Base-by-base conservation (phyloP, 2,888 invertebrate species). In the Ophion slaviceki region DNA sequence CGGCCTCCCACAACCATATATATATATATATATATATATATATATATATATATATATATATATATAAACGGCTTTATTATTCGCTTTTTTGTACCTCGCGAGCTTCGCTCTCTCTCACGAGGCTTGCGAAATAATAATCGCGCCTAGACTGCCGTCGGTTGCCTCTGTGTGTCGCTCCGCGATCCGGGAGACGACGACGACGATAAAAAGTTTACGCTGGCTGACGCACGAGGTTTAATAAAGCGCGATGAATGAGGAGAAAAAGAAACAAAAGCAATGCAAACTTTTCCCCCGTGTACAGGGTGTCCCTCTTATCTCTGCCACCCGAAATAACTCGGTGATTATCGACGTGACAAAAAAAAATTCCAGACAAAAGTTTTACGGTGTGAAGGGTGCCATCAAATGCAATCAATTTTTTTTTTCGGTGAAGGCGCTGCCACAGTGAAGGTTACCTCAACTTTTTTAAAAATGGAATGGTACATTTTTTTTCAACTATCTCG, bases 71-170 rank as follows among this genome's bases (percentile, higher is more conserved):
- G 53, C 47, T 78, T 78, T 70, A 77, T 77, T 76, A 59, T 72
- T 47, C 45, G 14, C 36, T 64, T 72, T 80, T 75, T 85, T 82
- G 81, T 28, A 36, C 47, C 47, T 24, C 53, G 6, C 62, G 71
- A 36, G 72, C 57, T 64, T 47, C 47, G 75, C 75, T 61, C 76
- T 75, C 20, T 64, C 76, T 76, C 76, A 80, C 85, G 86, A 68
- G 45, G 74, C 86, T 80, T 78, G 86, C 83, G 68, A 83, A 86
- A 86, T 83, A 86, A 86, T 83, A 75, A 83, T 83, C 74, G 72
- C 57, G 32, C 68, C 67, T 47, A 36, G 40, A 47, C 11, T 32
- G 59, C 59, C 20, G 32, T 14, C 66, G 61, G 24, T 74, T 67
- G 61, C 72, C 79, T 68, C 74, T 76, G n/a, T 70, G 74, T 45